phyloP scores from a whole-genome alignment of 2,797 vertebrate species.

The Squalus acanthias region DNA sequence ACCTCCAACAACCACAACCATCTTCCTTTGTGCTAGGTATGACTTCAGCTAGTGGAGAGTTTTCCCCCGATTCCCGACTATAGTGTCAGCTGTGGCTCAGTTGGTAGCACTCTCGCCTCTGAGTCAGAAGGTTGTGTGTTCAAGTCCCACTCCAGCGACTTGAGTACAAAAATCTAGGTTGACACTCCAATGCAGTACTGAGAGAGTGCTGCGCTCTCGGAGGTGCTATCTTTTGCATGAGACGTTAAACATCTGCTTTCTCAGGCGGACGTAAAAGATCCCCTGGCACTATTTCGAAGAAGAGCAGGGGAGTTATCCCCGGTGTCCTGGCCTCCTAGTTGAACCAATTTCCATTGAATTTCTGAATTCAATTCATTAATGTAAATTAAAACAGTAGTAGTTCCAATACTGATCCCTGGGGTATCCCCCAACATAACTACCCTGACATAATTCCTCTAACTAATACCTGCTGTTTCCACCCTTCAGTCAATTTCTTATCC shows the following conservation, averaged over 20 bases:
- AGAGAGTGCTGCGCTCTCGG: not conserved
- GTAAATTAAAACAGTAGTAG: not conserved
- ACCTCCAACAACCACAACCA: too few relatives aligned
- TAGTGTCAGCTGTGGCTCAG: not conserved
- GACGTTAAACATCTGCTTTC: not conserved
- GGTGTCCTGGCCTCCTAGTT: not conserved
- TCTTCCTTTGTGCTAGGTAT: too few relatives aligned
- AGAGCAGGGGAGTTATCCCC: too few relatives aligned
- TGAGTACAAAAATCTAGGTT: too few relatives aligned
- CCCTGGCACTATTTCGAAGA: not conserved
- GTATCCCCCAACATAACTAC: too few relatives aligned
- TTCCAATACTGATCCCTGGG: too few relatives aligned
- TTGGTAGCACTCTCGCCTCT: too few relatives aligned
- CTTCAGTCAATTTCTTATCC: not conserved
- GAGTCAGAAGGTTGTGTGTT: too few relatives aligned
- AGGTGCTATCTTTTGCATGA: not conserved
- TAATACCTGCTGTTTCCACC: not conserved
- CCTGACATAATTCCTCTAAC: not conserved
- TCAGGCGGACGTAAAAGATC: not conserved
- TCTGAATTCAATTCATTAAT: not conserved
- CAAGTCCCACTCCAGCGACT: too few relatives aligned
- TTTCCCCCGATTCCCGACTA: not conserved
- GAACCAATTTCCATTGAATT: not conserved
- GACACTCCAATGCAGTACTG: not conserved
- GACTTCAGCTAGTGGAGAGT: too few relatives aligned